Percentiles rank a stretch among this genome's conserved stretches.
These are phyloP conservation scores for Mizuhopecten yessoensis DNA, from an alignment of 1,140 invertebrate genomes.

Conservation along the genomic window DNA sequence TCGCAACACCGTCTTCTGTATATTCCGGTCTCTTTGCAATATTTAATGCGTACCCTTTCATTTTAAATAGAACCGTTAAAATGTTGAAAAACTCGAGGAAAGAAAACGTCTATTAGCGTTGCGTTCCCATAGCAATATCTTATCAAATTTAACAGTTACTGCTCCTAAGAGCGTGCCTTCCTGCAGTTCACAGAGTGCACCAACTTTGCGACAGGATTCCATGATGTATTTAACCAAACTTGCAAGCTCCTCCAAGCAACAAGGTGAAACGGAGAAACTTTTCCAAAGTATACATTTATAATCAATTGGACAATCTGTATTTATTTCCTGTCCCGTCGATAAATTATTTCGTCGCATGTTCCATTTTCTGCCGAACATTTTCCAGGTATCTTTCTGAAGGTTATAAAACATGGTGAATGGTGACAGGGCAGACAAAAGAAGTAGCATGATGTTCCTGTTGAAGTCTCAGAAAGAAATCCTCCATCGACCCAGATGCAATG, in stretches of 20 bases:
- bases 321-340: slow-evolving; percentile 24
- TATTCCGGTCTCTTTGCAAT: slow-evolving; percentile 57
- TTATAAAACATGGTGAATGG: slow-evolving; percentile 76
- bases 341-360: slow-evolving; percentile 35
- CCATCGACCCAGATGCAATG: slow-evolving; percentile 64
- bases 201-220: slow-evolving; percentile 54
- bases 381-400: slow-evolving; percentile 40
- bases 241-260: slow-evolving; percentile 57
- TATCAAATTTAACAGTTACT: slow-evolving; percentile 75
- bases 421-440: slow-evolving; percentile 74
- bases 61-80: slow-evolving; percentile 58
- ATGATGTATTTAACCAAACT: slow-evolving; percentile 60
- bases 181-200: slow-evolving; percentile 72
- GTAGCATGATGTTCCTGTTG: slow-evolving; percentile 50
- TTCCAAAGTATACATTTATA: background rate
- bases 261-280: slow-evolving; percentile 45
- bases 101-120: slow-evolving; percentile 74
- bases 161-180: slow-evolving; percentile 74
- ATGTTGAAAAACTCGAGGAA: slow-evolving; percentile 55
- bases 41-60: slow-evolving; percentile 60
- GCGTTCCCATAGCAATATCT: slow-evolving; percentile 76
- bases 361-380: slow-evolving; percentile 49
- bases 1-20: slow-evolving; percentile 61
- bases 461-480: slow-evolving; percentile 78
- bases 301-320: slow-evolving; percentile 20